Evolutionary conservation across 2,888 invertebrate species (phyloP).

Genomic region (Eilema griseolum): DNA sequence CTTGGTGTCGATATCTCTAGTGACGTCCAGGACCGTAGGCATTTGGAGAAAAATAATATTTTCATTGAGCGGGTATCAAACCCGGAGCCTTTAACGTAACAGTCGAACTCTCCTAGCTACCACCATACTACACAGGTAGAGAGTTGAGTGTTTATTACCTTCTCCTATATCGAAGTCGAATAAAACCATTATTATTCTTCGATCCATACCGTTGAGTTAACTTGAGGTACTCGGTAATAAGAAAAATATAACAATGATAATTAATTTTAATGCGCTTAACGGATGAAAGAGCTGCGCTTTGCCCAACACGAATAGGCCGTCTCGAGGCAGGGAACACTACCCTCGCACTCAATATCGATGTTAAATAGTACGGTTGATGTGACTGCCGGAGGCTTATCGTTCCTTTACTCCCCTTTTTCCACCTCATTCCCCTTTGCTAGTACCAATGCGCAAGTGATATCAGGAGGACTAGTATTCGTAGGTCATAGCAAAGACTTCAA

Average conservation of each 20-base stretch:
- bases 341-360: slow-evolving; percentile 2
- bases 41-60: too few species aligned
- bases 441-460: not conserved
- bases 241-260: not conserved
- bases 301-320: not conserved
- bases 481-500: too few species aligned
- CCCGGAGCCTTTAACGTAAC: not conserved
- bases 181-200: too few species aligned
- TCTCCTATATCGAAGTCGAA: too few species aligned
- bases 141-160: too few species aligned
- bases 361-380: slow-evolving; percentile 4
- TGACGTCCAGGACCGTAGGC: too few species aligned
- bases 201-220: too few species aligned
- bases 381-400: slow-evolving; percentile 2
- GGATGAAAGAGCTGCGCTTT: not conserved
- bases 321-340: not conserved
- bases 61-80: not conserved
- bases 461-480: not conserved
- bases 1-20: too few species aligned
- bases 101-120: not conserved
- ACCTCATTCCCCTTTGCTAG: not conserved
- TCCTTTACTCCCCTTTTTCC: not conserved
- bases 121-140: too few species aligned
- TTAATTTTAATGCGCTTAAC: not conserved
- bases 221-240: not conserved